Evolutionary conservation across 2,888 invertebrate species (phyloP), one percentile per base, ranked within the genome.

Genomic region (Cataglyphis altisquamis): DNA sequence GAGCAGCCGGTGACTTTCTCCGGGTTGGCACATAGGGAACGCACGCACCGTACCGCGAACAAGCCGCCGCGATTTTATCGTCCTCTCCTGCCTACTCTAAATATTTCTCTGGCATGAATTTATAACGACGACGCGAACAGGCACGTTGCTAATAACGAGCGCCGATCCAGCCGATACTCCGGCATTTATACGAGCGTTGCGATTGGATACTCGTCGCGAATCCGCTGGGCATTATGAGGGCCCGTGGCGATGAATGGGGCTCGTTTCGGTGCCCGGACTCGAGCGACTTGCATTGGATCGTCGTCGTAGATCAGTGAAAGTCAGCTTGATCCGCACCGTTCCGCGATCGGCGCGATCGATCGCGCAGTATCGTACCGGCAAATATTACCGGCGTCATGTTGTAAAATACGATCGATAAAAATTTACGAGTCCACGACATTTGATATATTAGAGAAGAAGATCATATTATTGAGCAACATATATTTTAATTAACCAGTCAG

Each of bases 251-350:
- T 90, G 88, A 90, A 91, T 90, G 90, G 87, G 80, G 74, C 85
- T 88, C 81, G 88, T 86, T 86, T 85, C 77, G 82, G 68, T 60
- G 55, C 62, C 41, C 36, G 84, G 84, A 57, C 83, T 83, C 74
- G 82, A 75, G 64, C 62, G 68, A 29, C 80, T 67, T 67, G 72
- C 62, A 39, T 25, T 55, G 84, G 80, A 57, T 77, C 84, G 84
- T 90, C 88, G 88, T 92, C 91, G 92, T 91, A 92, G 92, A 93
- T 93, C 92, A 92, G 92, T 92, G 93, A 93, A 93, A 93, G 93
- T 92, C 90, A 55, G 66, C 48, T 32, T 52, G 80, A 70, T 52
- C 57, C 72, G 41, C 25, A 6, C 62, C 63, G 48, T 70, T 70
- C 36, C 45, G 32, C 67, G 45, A 63, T 75, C 75, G 36, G 4